phyloP scores from a whole-genome alignment of 2,888 invertebrate genomes.

The Bhutanitis thaidina region DNA sequence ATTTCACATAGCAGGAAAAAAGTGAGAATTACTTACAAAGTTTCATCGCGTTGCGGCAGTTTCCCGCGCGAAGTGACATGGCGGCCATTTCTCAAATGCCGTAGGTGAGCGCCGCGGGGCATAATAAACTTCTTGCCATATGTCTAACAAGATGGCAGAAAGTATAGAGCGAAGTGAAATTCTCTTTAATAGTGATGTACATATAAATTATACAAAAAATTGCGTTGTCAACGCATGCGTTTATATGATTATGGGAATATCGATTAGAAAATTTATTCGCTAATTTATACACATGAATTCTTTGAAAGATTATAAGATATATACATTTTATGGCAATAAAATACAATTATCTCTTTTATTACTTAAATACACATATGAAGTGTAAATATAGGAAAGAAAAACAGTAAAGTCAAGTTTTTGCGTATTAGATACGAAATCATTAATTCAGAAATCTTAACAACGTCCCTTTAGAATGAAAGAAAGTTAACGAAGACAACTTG shows the following conservation, averaged over 20 bases:
- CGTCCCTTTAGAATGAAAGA: neutral
- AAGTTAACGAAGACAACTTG: neutral
- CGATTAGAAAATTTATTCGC: no score
- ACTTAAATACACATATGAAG: no score
- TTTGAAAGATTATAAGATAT: no score
- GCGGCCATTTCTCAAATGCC: conserved; percentile 25
- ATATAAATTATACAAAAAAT: no score
- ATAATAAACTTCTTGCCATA: conserved; percentile 24
- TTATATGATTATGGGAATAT: no score
- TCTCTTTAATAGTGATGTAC: neutral
- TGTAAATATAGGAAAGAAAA: no score
- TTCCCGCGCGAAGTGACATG: conserved; percentile 21
- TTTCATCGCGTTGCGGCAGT: conserved; percentile 30
- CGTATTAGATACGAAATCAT: neutral
- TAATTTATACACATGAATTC: no score
- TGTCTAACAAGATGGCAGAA: conserved; percentile 14
- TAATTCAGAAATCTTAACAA: neutral
- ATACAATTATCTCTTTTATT: no score
- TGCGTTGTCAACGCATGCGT: no score
- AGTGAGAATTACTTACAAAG: conserved; percentile 34
- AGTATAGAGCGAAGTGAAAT: conserved; percentile 7
- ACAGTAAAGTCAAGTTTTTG: no score
- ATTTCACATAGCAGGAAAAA: conserved; percentile 19
- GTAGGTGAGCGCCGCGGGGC: conserved; percentile 20
- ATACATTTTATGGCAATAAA: no score